phyloP scores from a whole-genome alignment of 2,113 vertebrate genomes.

The Setophaga kirtlandii region DNA sequence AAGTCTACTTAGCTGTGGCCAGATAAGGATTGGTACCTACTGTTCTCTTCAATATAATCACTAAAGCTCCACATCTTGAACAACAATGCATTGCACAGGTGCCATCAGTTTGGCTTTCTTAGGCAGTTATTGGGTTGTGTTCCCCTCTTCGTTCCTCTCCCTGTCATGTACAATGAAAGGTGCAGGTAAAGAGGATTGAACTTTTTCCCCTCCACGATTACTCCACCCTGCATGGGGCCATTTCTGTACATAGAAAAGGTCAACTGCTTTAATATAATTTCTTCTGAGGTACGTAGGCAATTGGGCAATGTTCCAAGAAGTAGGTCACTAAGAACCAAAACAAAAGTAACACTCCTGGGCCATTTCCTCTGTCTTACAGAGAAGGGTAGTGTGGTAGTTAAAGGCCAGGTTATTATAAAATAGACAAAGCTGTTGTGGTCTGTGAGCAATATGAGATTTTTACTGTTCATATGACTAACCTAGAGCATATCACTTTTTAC shows the following conservation, averaged over 20 bases:
- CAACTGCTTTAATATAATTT: neutral
- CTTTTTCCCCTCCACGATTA: neutral
- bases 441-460: neutral
- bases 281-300: neutral
- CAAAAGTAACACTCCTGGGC: neutral
- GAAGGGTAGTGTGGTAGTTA: neutral
- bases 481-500: neutral
- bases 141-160: neutral
- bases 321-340: neutral
- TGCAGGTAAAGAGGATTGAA: neutral
- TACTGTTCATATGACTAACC: neutral
- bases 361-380: neutral
- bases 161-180: neutral
- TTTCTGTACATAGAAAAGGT: neutral
- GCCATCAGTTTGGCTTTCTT: neutral
- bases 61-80: neutral
- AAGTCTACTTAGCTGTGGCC: neutral
- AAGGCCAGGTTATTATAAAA: neutral
- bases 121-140: neutral
- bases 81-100: neutral
- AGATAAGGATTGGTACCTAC: neutral
- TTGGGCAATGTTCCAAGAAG: neutral
- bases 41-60: neutral
- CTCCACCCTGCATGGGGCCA: fast-evolving
- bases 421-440: neutral